Conservation (phyloP, 2,888 invertebrate genomes). For the Drosophila paramelanica region DNA sequence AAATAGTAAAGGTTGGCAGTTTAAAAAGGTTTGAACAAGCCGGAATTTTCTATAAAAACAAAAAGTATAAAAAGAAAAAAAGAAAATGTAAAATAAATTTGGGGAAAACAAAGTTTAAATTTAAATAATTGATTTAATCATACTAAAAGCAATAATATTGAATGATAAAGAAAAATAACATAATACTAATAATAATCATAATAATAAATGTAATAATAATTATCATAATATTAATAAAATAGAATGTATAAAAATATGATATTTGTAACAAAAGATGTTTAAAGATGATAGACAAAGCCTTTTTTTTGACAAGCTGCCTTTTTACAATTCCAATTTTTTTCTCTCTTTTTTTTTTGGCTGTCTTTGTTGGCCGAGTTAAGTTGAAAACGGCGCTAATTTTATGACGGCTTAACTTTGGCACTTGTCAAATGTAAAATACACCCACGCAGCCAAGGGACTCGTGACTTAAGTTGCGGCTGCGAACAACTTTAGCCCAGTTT, state of each 20-base stretch:
- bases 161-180: not conserved
- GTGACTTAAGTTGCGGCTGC: slow-evolving; percentile 10
- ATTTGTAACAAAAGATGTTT: too few species aligned
- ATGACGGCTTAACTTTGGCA: slow-evolving; percentile 67
- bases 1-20: too few species aligned
- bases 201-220: not conserved
- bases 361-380: slow-evolving; percentile 37
- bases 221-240: not conserved
- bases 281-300: not conserved
- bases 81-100: not conserved
- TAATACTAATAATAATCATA: not conserved
- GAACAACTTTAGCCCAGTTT: slow-evolving; percentile 19
- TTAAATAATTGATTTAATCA: not conserved
- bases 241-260: too few species aligned
- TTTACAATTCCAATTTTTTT: slow-evolving; percentile 14
- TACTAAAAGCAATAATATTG: too few species aligned
- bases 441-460: slow-evolving; percentile 36
- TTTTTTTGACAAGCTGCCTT: slow-evolving; percentile 23
- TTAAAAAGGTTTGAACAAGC: not conserved
- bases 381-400: slow-evolving; percentile 73
- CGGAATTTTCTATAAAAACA: not conserved
- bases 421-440: slow-evolving; percentile 60
- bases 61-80: not conserved
- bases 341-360: slow-evolving; percentile 27
- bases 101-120: not conserved